Conservation (phyloP, 2,888 invertebrate species). For the Eupithecia subumbrata region DNA sequence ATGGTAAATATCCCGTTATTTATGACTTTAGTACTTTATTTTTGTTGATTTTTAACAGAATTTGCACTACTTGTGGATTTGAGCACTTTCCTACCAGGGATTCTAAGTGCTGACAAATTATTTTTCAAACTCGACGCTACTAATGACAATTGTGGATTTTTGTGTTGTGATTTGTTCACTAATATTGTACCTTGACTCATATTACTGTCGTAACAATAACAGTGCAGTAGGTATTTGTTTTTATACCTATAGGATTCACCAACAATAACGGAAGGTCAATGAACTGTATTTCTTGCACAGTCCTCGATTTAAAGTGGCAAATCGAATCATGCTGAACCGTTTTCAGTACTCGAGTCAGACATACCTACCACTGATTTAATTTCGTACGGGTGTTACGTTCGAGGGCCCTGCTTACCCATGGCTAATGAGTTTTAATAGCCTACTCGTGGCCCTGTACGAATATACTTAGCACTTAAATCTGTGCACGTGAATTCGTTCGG, state of each 20-base stretch:
- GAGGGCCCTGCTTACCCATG: constrained; percentile 17
- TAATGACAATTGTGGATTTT: too few species aligned
- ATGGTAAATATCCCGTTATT: too few species aligned
- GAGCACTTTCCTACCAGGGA: too few species aligned
- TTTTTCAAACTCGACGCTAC: too few species aligned
- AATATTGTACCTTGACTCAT: not conserved
- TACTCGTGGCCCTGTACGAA: constrained; percentile 11
- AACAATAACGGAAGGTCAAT: not conserved
- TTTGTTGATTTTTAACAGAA: too few species aligned
- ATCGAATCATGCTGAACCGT: constrained; percentile 3
- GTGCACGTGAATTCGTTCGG: not conserved
- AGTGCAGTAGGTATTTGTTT: not conserved
- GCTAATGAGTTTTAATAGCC: constrained; percentile 27
- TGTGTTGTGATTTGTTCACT: too few species aligned
- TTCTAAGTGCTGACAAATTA: too few species aligned
- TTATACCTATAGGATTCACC: not conserved
- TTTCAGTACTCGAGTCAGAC: constrained; percentile 19
- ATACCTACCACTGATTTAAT: constrained; percentile 15
- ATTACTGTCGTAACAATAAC: not conserved
- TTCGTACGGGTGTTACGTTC: constrained; percentile 17
- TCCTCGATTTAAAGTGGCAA: constrained; percentile 12
- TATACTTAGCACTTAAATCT: constrained; percentile 6
- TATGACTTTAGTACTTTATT: too few species aligned
- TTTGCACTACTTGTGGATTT: too few species aligned
- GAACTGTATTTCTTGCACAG: not conserved